Percentiles rank a stretch among this genome's conserved stretches.
phyloP scores from a whole-genome alignment of 35 echinoderm and acorn worm genomes.

The Heliocidaris erythrogramma region DNA sequence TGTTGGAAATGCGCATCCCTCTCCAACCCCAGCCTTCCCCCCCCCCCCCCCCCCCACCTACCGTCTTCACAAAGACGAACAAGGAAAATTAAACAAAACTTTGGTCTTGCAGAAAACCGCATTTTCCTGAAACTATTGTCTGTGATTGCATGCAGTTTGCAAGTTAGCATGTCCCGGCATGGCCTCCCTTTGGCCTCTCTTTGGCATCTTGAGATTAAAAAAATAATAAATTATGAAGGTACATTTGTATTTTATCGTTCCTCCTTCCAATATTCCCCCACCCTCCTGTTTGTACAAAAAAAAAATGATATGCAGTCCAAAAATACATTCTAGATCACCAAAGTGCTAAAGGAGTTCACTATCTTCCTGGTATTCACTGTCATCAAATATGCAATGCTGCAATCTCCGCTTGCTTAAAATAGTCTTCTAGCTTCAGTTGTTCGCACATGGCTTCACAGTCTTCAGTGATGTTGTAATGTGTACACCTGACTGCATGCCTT shows the following conservation, averaged over 20 bases:
- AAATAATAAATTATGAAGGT: background rate
- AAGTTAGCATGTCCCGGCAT: background rate
- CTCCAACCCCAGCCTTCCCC: too few species aligned
- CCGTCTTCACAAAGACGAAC: too few species aligned
- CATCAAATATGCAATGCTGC: background rate
- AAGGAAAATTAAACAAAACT: too few species aligned
- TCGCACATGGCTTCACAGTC: background rate
- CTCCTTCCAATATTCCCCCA: background rate
- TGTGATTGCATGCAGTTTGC: background rate
- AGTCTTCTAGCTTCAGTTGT: background rate
- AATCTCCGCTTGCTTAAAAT: background rate
- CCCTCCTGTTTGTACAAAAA: background rate
- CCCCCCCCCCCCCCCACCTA: too few species aligned
- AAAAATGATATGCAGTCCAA: background rate
- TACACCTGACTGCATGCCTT: background rate
- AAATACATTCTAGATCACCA: background rate
- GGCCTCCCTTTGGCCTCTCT: background rate
- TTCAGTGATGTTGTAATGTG: background rate
- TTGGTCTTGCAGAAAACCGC: too few species aligned
- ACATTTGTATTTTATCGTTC: background rate
- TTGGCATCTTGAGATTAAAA: background rate
- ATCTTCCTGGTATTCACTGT: background rate
- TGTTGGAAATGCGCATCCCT: too few species aligned
- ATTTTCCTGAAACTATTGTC: too few species aligned
- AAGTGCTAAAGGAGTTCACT: background rate